Evolutionary conservation across 2,888 invertebrate genomes (phyloP).

Genomic region (Campaea margaritaria): DNA sequence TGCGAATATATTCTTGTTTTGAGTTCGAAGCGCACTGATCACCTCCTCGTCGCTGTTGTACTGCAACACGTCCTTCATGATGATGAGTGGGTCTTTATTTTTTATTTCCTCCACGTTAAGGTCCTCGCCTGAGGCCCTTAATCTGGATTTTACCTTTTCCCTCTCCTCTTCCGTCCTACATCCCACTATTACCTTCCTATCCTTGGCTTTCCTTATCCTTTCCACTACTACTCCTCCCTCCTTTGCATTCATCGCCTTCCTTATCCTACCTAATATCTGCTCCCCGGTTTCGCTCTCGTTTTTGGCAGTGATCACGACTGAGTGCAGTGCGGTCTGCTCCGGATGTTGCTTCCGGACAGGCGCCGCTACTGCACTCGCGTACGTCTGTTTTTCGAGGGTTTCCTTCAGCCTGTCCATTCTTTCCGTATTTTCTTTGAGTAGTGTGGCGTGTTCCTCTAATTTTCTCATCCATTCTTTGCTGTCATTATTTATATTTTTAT

Average conservation of each 20-base stretch:
- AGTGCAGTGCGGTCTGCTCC: slow-evolving; percentile 9
- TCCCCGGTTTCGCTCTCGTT: slow-evolving; percentile 15
- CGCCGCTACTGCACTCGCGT: not conserved
- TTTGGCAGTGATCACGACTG: slow-evolving; percentile 2
- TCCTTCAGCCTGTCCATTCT: not conserved
- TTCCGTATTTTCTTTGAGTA: not conserved
- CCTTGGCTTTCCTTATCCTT: slow-evolving; percentile 17
- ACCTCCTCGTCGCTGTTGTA: no score
- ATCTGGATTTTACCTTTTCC: slow-evolving; percentile 5
- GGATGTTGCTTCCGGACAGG: not conserved
- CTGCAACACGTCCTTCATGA: no score
- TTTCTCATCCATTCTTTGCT: no score
- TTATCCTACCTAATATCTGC: not conserved
- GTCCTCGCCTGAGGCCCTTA: not conserved
- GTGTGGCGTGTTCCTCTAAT: not conserved
- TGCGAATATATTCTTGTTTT: not conserved
- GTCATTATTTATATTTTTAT: no score
- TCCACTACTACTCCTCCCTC: slow-evolving; percentile 12
- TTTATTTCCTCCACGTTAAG: no score
- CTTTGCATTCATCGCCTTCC: slow-evolving; percentile 21
- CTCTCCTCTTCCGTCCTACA: slow-evolving; percentile 11
- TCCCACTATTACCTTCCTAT: slow-evolving; percentile 18
- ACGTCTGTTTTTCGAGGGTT: not conserved
- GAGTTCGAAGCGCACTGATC: not conserved
- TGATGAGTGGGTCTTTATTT: no score